phyloP scores from a whole-genome alignment of 2,888 invertebrate genomes.

The Tetanocera ferruginea region DNA sequence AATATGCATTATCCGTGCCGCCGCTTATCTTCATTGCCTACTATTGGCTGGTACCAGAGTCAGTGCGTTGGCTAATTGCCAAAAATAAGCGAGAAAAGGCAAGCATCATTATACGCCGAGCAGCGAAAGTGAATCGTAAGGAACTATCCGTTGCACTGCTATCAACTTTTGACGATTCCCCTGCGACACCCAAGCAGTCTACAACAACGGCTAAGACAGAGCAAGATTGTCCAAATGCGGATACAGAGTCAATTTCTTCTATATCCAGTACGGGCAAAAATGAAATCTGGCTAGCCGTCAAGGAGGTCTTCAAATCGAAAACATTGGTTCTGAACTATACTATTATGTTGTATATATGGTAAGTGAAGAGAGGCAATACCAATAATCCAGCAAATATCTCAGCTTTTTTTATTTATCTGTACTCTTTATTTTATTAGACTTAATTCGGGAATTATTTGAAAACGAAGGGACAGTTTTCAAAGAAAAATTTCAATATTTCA shows the following conservation, averaged over 20 bases:
- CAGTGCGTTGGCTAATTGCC: conserved; percentile 77
- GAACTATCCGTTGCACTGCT: conserved; percentile 70
- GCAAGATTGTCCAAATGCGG: neutral
- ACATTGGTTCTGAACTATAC: conserved; percentile 70
- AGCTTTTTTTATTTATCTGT: no score
- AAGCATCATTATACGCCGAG: conserved; percentile 72
- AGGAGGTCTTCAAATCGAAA: conserved; percentile 70
- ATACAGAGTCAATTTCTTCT: conserved; percentile 7
- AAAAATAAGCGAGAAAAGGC: conserved; percentile 73
- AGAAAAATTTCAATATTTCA: no score
- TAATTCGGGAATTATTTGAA: no score
- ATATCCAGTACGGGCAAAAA: conserved; percentile 46
- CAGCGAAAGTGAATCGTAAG: conserved; percentile 73
- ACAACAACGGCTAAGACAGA: conserved; percentile 34
- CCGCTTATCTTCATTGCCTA: conserved; percentile 74
- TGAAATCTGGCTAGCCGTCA: conserved; percentile 68
- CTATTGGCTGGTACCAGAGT: conserved; percentile 77
- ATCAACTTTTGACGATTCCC: conserved; percentile 65
- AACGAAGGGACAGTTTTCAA: no score
- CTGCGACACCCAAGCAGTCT: neutral
- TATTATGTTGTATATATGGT: conserved; percentile 72
- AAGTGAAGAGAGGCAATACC: conserved; percentile 38
- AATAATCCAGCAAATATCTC: no score
- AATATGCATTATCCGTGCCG: conserved; percentile 74
- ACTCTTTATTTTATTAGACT: no score